Conservation (phyloP, 2,797 vertebrate species). For the Urocyon cinereoargenteus region DNA sequence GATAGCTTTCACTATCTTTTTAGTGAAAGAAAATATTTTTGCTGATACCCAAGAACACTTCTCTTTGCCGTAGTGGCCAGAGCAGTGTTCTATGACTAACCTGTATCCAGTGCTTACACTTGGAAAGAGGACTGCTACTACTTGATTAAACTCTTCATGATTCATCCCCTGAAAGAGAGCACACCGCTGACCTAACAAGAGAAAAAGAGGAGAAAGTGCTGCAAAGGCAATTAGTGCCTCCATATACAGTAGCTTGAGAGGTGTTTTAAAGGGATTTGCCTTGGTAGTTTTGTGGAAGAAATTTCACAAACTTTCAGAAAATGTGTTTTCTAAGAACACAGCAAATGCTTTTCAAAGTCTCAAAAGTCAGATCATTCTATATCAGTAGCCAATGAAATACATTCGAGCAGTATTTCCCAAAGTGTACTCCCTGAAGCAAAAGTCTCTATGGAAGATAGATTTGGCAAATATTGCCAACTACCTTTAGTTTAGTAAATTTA, state of each 20-base stretch:
- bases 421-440: background rate
- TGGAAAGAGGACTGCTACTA: background rate
- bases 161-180: background rate
- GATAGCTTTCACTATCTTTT: too few species aligned
- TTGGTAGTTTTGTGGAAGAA: background rate
- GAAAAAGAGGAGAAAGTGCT: background rate
- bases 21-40: background rate
- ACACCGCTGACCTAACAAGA: background rate
- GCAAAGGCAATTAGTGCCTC: background rate
- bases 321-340: conserved; percentile 12
- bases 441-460: background rate
- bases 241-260: background rate
- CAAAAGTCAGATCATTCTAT: conserved; percentile 2
- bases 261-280: background rate
- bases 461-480: background rate
- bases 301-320: background rate
- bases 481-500: too few species aligned
- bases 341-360: conserved; percentile 31
- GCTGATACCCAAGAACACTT: background rate
- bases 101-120: background rate
- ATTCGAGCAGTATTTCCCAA: background rate
- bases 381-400: conserved; percentile 20
- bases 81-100: background rate
- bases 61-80: background rate
- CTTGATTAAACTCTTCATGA: background rate